Conservation (phyloP, 2,113 vertebrate genomes). For the Procavia capensis region DNA sequence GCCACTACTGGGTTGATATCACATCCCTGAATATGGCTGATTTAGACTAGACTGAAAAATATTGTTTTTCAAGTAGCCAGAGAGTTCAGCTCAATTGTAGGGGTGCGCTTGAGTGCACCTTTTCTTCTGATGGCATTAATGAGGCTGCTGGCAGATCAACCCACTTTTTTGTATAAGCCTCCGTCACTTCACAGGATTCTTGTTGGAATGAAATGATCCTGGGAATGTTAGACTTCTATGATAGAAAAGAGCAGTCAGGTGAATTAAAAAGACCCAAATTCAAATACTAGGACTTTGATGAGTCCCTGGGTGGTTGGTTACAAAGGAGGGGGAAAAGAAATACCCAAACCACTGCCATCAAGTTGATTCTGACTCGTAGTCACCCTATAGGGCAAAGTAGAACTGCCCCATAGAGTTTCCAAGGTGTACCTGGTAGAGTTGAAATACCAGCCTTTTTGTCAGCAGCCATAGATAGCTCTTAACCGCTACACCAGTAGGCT, state of each 20-base stretch:
- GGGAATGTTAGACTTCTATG: not conserved
- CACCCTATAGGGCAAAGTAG: too few relatives aligned
- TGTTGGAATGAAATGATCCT: conserved; percentile 31
- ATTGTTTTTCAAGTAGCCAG: not conserved
- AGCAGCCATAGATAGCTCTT: too few relatives aligned
- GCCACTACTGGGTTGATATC: not conserved
- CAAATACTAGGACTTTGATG: not conserved
- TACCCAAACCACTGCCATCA: too few relatives aligned
- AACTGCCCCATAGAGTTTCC: too few relatives aligned
- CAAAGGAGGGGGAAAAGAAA: too few relatives aligned
- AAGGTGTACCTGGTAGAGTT: too few relatives aligned
- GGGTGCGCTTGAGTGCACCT: not conserved
- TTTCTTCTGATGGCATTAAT: not conserved
- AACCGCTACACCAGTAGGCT: too few relatives aligned
- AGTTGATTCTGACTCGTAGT: too few relatives aligned
- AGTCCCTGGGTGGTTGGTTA: not conserved
- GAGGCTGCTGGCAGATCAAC: not conserved
- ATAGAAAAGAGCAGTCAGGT: not conserved
- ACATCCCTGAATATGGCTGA: not conserved
- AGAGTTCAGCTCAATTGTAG: not conserved
- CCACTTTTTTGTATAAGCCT: conserved; percentile 12
- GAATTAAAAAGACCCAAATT: not conserved
- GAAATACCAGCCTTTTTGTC: too few relatives aligned
- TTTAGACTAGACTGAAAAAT: not conserved
- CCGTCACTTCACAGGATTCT: not conserved